Conservation (phyloP, 1,140 invertebrate species). For the Pachypsylla venusta region DNA sequence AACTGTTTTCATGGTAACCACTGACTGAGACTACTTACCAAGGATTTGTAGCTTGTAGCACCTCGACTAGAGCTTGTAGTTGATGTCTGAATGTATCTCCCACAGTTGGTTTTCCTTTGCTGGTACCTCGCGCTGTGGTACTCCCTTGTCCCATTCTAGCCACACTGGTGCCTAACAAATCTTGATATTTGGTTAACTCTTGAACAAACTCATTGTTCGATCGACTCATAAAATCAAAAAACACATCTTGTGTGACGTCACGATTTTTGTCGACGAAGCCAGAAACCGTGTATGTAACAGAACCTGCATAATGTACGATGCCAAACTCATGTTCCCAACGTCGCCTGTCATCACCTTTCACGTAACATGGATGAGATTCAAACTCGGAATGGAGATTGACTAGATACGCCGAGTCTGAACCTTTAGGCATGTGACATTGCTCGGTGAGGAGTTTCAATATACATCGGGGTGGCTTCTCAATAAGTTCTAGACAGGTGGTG, state of each 20-base stretch:
- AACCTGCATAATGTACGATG: slow-evolving; percentile 86
- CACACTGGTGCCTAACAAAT: slow-evolving; percentile 36
- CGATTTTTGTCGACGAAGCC: slow-evolving; percentile 97
- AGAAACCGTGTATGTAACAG: slow-evolving; percentile 76
- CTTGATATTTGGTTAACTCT: slow-evolving; percentile 71
- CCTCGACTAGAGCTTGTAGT: slow-evolving; percentile 78
- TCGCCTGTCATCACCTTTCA: slow-evolving; percentile 71
- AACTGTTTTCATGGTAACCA: slow-evolving; percentile 5
- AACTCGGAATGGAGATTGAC: slow-evolving; percentile 83
- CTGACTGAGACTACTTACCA: slow-evolving; percentile 69
- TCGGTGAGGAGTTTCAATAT: slow-evolving; percentile 75
- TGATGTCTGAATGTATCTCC: slow-evolving; percentile 86
- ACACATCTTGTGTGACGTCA: slow-evolving; percentile 85
- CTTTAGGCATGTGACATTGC: slow-evolving; percentile 88
- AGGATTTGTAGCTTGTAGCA: slow-evolving; percentile 77
- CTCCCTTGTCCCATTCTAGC: slow-evolving; percentile 35
- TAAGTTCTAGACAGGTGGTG: slow-evolving; percentile 67
- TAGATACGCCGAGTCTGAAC: slow-evolving; percentile 76
- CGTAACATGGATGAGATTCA: slow-evolving; percentile 66
- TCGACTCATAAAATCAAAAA: slow-evolving; percentile 80
- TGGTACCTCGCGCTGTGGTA: slow-evolving; percentile 69
- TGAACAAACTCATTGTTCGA: slow-evolving; percentile 76
- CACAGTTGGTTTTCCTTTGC: slow-evolving; percentile 82
- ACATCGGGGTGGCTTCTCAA: slow-evolving; percentile 81
- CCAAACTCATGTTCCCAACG: slow-evolving; percentile 87